Percentiles rank a stretch among this genome's conserved stretches.
Evolutionary conservation across 1,140 invertebrate genomes (phyloP).

Genomic region (Calosoma granatense): DNA sequence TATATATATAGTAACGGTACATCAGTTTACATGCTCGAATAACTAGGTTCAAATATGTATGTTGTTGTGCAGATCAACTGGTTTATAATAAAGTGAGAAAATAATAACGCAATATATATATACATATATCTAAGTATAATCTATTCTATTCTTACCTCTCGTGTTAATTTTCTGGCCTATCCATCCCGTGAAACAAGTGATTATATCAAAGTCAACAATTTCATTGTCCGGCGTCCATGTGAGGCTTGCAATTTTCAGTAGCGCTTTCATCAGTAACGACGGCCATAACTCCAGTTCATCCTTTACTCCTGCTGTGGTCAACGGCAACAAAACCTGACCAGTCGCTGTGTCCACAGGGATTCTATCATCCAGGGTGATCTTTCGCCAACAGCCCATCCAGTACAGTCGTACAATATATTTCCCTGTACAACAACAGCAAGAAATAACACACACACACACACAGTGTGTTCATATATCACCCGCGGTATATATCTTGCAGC

Average conservation of each 20-base stretch:
- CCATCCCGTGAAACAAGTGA: constrained; percentile 30
- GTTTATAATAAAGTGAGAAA: too few species aligned
- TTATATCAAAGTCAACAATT: constrained; percentile 24
- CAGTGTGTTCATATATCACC: too few species aligned
- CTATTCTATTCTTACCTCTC: constrained; percentile 21
- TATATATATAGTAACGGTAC: too few species aligned
- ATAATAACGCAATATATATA: too few species aligned
- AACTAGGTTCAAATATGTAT: too few species aligned
- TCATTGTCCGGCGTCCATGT: constrained; percentile 21
- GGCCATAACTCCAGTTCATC: constrained; percentile 26
- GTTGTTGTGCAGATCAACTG: too few species aligned
- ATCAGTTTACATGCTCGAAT: too few species aligned
- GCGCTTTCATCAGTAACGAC: constrained; percentile 26
- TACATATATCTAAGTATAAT: too few species aligned
- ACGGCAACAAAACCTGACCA: constrained; percentile 22
- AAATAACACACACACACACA: background rate
- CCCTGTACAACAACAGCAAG: constrained; percentile 17
- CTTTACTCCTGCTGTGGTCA: background rate
- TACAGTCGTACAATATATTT: constrained; percentile 28
- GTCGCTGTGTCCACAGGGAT: constrained; percentile 24
- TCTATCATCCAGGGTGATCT: constrained; percentile 26
- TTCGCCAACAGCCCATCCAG: constrained; percentile 29
- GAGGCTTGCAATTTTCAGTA: constrained; percentile 27
- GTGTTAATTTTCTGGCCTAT: constrained; percentile 21
- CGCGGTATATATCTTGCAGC: too few species aligned